Evolutionary conservation across 2,797 vertebrate species (phyloP).

Genomic region (Sebastes steindachneri): DNA sequence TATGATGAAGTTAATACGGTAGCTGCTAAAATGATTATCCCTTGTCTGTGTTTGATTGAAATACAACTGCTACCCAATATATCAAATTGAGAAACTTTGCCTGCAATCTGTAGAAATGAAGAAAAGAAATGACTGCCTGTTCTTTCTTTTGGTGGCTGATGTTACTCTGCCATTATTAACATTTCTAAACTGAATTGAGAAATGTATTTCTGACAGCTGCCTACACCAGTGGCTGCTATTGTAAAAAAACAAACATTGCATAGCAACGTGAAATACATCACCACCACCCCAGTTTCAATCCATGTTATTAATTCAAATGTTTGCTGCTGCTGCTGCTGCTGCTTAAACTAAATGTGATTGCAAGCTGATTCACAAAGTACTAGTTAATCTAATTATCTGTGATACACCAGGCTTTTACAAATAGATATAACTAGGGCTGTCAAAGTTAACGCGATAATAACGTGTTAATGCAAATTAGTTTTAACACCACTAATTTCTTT

Average conservation of each 20-base stretch:
- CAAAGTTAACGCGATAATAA: no score
- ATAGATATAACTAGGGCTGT: no score
- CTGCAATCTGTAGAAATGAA: background rate
- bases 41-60: background rate
- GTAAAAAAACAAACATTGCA: background rate
- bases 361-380: background rate
- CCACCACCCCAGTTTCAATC: background rate
- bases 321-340: conserved; percentile 1
- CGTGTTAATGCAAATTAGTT: no score
- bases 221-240: background rate
- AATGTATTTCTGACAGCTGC: background rate
- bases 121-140: background rate
- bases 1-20: background rate
- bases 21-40: background rate
- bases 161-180: background rate
- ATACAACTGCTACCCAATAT: background rate
- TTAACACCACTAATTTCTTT: no score
- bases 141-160: background rate
- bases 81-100: background rate
- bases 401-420: background rate
- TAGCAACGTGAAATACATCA: background rate
- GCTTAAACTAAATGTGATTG: background rate
- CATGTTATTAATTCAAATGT: conserved; percentile 4
- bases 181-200: background rate
- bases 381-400: background rate